Evolutionary conservation across 2,888 invertebrate species (phyloP).

Genomic region (Mythimna pallens): DNA sequence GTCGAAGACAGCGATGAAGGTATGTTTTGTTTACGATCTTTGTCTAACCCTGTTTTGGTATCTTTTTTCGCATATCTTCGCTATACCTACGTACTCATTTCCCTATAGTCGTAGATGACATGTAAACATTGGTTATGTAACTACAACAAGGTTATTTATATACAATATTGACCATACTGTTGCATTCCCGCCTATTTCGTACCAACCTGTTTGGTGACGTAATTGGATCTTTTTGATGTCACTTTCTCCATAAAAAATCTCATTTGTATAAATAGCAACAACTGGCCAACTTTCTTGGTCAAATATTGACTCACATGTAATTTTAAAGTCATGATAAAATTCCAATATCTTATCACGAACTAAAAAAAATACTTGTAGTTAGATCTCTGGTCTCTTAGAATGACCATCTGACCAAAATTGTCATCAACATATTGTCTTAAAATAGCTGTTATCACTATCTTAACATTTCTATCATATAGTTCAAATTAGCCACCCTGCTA

Average conservation of each 20-base stretch:
- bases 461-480: neutral
- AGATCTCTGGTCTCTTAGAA: neutral
- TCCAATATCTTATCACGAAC: neutral
- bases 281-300: conserved; percentile 47
- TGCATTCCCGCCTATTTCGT: conserved; percentile 84
- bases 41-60: conserved; percentile 77
- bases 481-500: conserved; percentile 8
- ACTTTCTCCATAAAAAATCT: conserved; percentile 79
- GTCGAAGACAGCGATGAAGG: conserved; percentile 92
- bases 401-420: neutral
- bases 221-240: conserved; percentile 75
- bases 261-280: conserved; percentile 19
- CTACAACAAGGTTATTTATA: conserved; percentile 74
- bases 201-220: conserved; percentile 81
- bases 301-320: conserved; percentile 27
- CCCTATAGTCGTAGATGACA: conserved; percentile 60
- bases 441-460: neutral
- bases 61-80: conserved; percentile 70
- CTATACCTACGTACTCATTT: conserved; percentile 50
- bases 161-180: conserved; percentile 58
- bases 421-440: neutral
- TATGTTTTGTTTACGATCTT: conserved; percentile 85
- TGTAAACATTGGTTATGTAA: conserved; percentile 81
- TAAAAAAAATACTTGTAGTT: neutral
- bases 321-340: conserved; percentile 3